A percentile compares a stretch with the other conserved stretches of the same genome.
phyloP scores from a whole-genome alignment of 2,888 invertebrate genomes.

The Keiferia lycopersicella region DNA sequence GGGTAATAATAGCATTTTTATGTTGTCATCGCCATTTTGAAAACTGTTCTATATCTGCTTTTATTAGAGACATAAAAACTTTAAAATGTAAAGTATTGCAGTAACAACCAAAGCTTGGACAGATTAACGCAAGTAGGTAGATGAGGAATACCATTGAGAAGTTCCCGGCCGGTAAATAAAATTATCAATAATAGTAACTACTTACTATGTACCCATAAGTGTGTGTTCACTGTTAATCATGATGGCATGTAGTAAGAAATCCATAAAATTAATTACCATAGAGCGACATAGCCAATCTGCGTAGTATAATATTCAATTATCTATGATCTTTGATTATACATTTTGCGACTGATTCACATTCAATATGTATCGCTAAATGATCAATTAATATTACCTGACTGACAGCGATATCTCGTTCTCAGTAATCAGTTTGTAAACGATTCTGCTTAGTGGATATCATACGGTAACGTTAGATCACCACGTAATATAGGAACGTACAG shows the following conservation, averaged over 20 bases:
- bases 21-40: no score
- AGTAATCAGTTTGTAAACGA: background rate
- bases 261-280: background rate
- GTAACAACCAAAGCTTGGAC: no score
- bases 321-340: conserved; percentile 1
- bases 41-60: no score
- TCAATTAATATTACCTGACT: background rate
- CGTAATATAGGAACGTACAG: background rate
- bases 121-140: no score
- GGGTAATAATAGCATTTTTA: no score
- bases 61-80: no score
- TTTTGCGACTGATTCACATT: conserved; percentile 8
- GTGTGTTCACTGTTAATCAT: background rate
- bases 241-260: background rate
- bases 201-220: no score
- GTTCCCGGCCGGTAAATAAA: no score
- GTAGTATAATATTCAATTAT: background rate
- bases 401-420: conserved; percentile 2
- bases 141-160: no score
- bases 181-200: no score
- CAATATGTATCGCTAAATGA: conserved; percentile 4
- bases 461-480: background rate
- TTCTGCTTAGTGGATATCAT: background rate
- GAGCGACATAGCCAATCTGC: background rate
- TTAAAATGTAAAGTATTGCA: no score